These are phyloP conservation scores for Cromileptes altivelis DNA, from an alignment of 2,113 vertebrate genomes.

Conservation along the genomic window DNA sequence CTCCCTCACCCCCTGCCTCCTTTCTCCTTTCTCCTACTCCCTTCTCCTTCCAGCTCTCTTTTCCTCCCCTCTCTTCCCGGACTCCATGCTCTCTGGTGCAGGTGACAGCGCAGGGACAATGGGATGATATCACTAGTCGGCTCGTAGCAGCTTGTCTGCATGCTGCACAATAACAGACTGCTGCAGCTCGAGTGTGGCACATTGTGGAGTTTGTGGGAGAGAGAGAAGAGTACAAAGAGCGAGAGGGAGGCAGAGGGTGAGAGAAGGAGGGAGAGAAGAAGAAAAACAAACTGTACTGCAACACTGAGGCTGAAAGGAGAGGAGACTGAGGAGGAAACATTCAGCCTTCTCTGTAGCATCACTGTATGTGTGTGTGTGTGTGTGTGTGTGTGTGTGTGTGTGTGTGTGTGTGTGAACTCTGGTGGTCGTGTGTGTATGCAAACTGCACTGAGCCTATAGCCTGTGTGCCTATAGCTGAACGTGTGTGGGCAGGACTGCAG, in stretches of 20 bases:
- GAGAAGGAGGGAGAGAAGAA: not conserved
- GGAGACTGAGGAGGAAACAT: not conserved
- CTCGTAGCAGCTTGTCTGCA: slow-evolving; percentile 56
- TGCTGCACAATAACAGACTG: slow-evolving; percentile 60
- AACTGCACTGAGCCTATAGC: slow-evolving; percentile 18
- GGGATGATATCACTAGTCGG: slow-evolving; percentile 72
- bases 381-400: not conserved
- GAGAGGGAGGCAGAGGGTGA: slow-evolving; percentile 7
- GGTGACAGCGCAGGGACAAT: slow-evolving; percentile 78
- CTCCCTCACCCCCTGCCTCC: slow-evolving; percentile 10
- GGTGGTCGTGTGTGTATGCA: slow-evolving; percentile 37
- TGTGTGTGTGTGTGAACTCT: not conserved
- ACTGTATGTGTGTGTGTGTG: slow-evolving; percentile 11
- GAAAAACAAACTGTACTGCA: slow-evolving; percentile 36
- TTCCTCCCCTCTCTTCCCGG: slow-evolving; percentile 29
- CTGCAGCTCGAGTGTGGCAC: slow-evolving; percentile 64
- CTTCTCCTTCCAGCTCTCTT: slow-evolving; percentile 25
- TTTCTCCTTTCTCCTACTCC: slow-evolving; percentile 23
- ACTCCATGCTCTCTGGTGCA: slow-evolving; percentile 68
- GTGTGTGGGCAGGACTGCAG: slow-evolving; percentile 65
- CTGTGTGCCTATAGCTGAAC: slow-evolving; percentile 35
- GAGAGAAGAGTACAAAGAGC: slow-evolving; percentile 14
- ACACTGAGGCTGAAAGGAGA: slow-evolving; percentile 3
- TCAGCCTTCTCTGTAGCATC: slow-evolving; percentile 6
- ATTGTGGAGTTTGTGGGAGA: slow-evolving; percentile 51